Conservation (phyloP, 2,113 vertebrate species). For the Micronycteris hirsuta region DNA sequence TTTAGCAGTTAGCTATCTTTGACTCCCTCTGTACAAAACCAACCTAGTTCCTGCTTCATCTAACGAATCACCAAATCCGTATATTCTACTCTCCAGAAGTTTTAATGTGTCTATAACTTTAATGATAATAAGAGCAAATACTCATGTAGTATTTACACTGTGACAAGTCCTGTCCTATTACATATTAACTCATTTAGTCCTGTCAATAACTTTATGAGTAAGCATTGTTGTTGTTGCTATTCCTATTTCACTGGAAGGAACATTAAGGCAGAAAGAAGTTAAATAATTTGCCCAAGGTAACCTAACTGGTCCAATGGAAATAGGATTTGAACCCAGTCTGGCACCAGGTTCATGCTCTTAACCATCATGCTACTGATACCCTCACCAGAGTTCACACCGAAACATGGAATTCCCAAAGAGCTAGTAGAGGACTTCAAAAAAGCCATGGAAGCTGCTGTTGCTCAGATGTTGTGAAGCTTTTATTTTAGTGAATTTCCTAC, state of each 20-base stretch:
- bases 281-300: background rate
- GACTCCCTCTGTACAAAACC: background rate
- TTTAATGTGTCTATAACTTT: background rate
- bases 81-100: background rate
- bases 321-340: background rate
- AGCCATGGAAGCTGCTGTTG: background rate
- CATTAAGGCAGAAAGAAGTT: background rate
- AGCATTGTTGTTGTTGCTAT: background rate
- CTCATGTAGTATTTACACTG: background rate
- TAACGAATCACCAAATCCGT: background rate
- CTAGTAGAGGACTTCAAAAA: background rate
- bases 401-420: background rate
- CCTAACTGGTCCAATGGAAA: background rate
- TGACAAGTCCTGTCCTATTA: background rate
- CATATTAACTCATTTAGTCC: background rate
- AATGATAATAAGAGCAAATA: background rate
- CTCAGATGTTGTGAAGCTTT: background rate
- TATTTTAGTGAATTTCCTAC: background rate
- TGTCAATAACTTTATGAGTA: background rate
- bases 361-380: background rate
- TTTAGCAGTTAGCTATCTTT: background rate
- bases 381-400: background rate
- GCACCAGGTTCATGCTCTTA: background rate
- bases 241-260: background rate
- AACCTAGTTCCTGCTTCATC: background rate